Base-by-base conservation (phyloP, 2,113 vertebrate genomes). In the Cephalopterus ornatus region DNA sequence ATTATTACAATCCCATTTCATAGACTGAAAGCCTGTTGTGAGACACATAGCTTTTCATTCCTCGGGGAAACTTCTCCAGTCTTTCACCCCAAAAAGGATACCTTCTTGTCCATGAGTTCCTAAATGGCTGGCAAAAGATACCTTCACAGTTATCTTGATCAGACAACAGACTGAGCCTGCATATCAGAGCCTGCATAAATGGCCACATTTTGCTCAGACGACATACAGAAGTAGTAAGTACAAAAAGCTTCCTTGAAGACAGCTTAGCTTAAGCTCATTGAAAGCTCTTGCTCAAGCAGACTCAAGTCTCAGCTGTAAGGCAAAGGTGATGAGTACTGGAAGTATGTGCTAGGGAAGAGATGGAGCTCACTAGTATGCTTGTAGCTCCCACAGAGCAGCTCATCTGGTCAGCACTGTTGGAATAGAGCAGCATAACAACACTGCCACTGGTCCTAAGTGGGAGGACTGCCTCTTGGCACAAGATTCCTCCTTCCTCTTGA, bases 341-440 rank as follows among this genome's bases (percentile, higher is more conserved):
- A 15, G 5, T 28, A 35, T 1, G 9, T 53, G 7, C 41, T 19
- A 19, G 33, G 24, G 37, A 33, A 71, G 28, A 66, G 33, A 18
- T 1, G 1, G 20, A 71, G 26, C 41, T 12, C 26, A 11, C 10
- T 42, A 3, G 17, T 56, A 30, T 27, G 26, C 56, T 61, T 3
- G 0, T 16, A 41, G 46, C 10, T 52, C 26, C 33, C 24, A 26
- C 7, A 26, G 26, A n/a, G 16, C 35, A 37, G 50, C 62, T 35
- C 41, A 76, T 42, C 14, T 71, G 35, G 52, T 73, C 27, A 46
- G 24, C 33, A 5, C 21, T 42, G 37, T 5, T 52, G 46, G 20
- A 35, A 39, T 2, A 28, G 12, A 46, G 41, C 19, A 79, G 41
- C 22, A 27, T 6, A 28, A n/a, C 11, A 42, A 3, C 1, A 0